Base-by-base conservation (phyloP, 2,113 vertebrate genomes). In the Arizona elegans region DNA sequence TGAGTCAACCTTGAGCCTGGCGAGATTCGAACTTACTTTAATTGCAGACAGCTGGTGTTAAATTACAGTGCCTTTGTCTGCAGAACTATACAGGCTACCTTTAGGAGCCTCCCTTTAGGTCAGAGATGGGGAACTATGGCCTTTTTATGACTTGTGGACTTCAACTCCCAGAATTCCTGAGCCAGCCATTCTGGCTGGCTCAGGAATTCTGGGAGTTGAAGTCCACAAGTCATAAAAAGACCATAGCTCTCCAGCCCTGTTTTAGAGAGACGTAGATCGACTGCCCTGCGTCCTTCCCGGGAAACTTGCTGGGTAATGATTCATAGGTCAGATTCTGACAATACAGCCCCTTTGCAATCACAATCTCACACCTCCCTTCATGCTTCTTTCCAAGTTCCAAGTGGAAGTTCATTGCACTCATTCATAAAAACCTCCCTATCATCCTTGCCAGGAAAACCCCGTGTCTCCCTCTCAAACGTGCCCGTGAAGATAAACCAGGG, bases 361-460 rank as follows among this genome's bases (percentile, higher is more conserved):
- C 96, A 93, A 90, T 93, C 93, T 59, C 90, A 87, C 92, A 90
- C 91, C 96, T 24, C 12, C 91, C 93, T 91, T 93, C 2, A 3
- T 11, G 62, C 1, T 95, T 24, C 3, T 89, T 89, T 58, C 50
- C 86, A 15, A 53, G 86, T 65, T 29, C 62, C 26, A n/a, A 29
- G 52, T 53, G 86, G 86, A 87, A n/a, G 23, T 38, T 12, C 47
- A 13, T 12, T 47, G 47, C 38, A 23, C 21, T 86, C 38, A 23
- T 23, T 50, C 47, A 29, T 50, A 24, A 52, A 86, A 86, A 12
- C 26, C 47, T 53, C 50, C 11, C 12, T 15, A 15, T 87, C 47
- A 13, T 10, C 11, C 47, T 50, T 86, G 8, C 23, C 9, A 24
- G 43, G 43, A 86, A 86, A 47, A 47, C 21, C 17, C 21, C 0